Evolutionary conservation across 2,888 invertebrate species (phyloP), one percentile per base, ranked within the genome.

Genomic region (Cerastis leucographa): DNA sequence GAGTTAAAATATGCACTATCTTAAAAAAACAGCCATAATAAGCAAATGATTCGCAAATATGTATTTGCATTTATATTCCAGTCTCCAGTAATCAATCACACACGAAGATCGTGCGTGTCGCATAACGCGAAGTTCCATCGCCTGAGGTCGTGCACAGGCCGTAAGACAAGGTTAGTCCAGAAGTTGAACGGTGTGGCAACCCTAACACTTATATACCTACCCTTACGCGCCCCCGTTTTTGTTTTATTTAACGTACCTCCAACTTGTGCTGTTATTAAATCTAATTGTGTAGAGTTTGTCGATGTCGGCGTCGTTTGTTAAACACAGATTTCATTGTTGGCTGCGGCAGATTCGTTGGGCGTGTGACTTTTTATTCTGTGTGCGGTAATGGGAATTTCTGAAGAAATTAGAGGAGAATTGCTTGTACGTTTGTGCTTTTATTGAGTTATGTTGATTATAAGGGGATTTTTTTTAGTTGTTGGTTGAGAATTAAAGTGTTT

Each of bases 281-380:
- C 69, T 82, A 78, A 85, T 85, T 79, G 67, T 71, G 78, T 87
- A 59, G 74, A 74, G 59, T 78, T 83, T 54, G 77, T 76, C 44
- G 75, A 69, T 35, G 35, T 35, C 35, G 35, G 35, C 65, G 66
- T 77, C 61, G 76, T 81, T 86, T 79, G 81, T 78, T 84, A 72
- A 79, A 68, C 79, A 68, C 71, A 35, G 71, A 78, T 84, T 85
- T 85, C 64, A 70, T 78, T 82, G 73, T 76, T 84, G 68, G 22
- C 73, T 61, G 80, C 72, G 83, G 68, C 61, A 64, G 44, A 71
- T 64, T 73, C 73, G 51, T 56, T 54, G 44, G 64, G 73, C 49
- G n/a, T 49, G 54, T 62, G 56, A 40, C 17, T 46, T 74, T 75
- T 85, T 67, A 71, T 72, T 59, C 54, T 64, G 22, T 54, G 22